A percentile compares a stretch with the other conserved stretches of the same genome.
Conservation (phyloP, 2,888 invertebrate species). For the Idaea straminata region DNA sequence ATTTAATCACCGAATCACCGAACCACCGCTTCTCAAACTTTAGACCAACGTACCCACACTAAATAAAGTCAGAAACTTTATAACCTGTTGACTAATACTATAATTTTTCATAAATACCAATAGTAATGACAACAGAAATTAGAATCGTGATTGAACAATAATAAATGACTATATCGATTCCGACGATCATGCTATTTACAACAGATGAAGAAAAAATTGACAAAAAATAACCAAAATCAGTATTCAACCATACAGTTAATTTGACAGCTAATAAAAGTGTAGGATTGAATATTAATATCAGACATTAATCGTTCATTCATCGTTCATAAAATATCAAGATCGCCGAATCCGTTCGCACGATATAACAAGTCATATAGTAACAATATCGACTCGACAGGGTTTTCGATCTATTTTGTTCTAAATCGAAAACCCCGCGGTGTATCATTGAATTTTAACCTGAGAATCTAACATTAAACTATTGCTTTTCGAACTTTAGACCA, state of each 20-base stretch:
- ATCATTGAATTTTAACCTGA: constrained; percentile 22
- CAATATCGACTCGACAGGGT: constrained; percentile 29
- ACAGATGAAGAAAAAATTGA: neutral
- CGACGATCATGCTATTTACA: neutral
- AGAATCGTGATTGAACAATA: constrained; percentile 23
- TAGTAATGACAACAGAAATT: constrained; percentile 45
- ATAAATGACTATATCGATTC: constrained; percentile 18
- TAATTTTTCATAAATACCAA: constrained; percentile 33
- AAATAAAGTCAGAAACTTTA: neutral
- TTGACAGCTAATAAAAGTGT: no score
- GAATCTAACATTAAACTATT: constrained; percentile 19
- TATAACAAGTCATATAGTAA: constrained; percentile 26
- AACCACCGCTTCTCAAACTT: constrained; percentile 13
- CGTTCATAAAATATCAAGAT: neutral
- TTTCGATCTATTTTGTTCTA: constrained; percentile 24
- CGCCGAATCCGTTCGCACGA: constrained; percentile 7
- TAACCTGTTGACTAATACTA: constrained; percentile 43
- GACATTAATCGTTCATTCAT: neutral
- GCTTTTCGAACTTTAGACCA: constrained; percentile 3
- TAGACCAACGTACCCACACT: constrained; percentile 13
- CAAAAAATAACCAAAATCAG: no score
- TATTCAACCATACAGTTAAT: no score
- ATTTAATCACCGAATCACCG: constrained; percentile 10
- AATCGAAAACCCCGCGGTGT: constrained; percentile 33
- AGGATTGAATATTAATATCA: no score